Base-by-base conservation (phyloP, 1,140 invertebrate species). In the Metaphire vulgaris region DNA sequence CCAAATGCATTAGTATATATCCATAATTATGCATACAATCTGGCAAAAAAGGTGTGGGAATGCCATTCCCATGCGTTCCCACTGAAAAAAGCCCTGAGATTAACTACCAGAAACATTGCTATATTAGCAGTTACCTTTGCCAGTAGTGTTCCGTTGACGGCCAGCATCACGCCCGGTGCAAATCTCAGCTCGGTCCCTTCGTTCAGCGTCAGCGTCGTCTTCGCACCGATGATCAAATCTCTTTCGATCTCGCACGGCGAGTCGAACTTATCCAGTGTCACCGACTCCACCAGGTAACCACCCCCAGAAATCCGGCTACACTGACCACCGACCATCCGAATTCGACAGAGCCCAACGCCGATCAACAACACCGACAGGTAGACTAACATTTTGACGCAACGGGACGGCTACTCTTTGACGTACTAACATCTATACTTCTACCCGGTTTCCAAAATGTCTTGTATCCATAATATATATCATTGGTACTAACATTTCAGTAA, bases 81-180 rank as follows among this genome's bases (percentile, higher is more conserved):
- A n/a, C n/a, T n/a, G n/a, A n/a, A n/a, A n/a, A n/a, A n/a, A n/a
- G n/a, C n/a, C n/a, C n/a, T n/a, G n/a, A n/a, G n/a, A n/a, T n/a
- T n/a, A n/a, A n/a, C n/a, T n/a, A n/a, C n/a, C n/a, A n/a, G n/a
- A n/a, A n/a, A n/a, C n/a, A n/a, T n/a, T n/a, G n/a, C n/a, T n/a
- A n/a, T n/a, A n/a, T n/a, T n/a, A 21, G n/a, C 6, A 0, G 26
- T 91, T 90, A 97, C 95, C 90, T 92, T 89, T 34, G 94, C 94
- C 73, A 90, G 90, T 2, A 98, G 87, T 79, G 91, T 90, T 79
- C 95, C 96, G 81, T 91, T 89, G 28, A 98, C 92, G 56, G 93
- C 95, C 80, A 98, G 91, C 74, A 95, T 95, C 80, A 93, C 90
- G 87, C 94, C 93, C 1, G 94, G 92, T 2, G 91, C 90, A 86